These are phyloP conservation scores for Rhagonycha fulva DNA, from an alignment of 2,888 invertebrate species.

Conservation along the genomic window DNA sequence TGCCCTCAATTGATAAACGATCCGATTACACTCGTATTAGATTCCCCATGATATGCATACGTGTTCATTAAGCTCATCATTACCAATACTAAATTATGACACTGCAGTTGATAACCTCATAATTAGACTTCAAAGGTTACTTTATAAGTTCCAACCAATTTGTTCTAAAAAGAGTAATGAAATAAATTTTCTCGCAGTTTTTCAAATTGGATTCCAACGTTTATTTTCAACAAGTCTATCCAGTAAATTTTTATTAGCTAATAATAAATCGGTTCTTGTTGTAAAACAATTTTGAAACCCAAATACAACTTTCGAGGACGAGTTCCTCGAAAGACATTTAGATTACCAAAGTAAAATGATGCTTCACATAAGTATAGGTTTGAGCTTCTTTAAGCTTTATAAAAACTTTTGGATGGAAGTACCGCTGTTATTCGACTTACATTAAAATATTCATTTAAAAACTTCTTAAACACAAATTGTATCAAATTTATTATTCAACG, in stretches of 20 bases:
- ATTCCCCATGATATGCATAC: neutral
- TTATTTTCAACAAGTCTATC: neutral
- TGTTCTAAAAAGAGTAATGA: neutral
- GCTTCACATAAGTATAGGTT: neutral
- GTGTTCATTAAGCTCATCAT: neutral
- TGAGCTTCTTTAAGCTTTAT: neutral
- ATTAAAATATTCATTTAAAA: neutral
- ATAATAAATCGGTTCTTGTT: neutral
- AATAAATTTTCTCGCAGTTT: neutral
- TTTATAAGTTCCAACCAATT: neutral
- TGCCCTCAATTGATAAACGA: neutral
- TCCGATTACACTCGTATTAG: neutral
- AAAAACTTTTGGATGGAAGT: neutral
- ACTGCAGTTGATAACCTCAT: neutral
- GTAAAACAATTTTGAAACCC: neutral
- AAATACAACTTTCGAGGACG: neutral
- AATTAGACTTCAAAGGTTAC: too few species aligned
- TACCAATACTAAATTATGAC: neutral
- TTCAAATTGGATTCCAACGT: neutral
- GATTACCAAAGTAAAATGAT: neutral
- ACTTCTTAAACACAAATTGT: neutral
- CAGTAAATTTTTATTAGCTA: neutral
- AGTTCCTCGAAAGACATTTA: neutral
- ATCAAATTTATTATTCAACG: neutral
- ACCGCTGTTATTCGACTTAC: neutral